These are phyloP conservation scores for Lampropteryx suffumata DNA, from an alignment of 2,888 invertebrate species.

Conservation along the genomic window DNA sequence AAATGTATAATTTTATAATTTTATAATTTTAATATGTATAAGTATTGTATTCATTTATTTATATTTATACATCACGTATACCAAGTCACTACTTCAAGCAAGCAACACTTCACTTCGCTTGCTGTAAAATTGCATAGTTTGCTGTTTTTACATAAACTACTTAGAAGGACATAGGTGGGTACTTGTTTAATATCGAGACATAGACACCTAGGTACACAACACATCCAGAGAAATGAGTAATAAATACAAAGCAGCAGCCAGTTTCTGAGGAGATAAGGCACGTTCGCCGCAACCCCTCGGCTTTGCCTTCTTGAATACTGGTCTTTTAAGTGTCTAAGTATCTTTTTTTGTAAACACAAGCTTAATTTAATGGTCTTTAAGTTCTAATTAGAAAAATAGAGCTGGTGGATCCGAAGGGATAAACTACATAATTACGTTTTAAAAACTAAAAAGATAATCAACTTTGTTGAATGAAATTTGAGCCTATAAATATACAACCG, in stretches of 20 bases:
- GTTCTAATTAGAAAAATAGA: background rate
- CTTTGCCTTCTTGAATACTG: slow-evolving; percentile 45
- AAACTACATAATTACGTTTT: too few species aligned
- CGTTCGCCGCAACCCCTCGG: slow-evolving; percentile 37
- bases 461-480: too few species aligned
- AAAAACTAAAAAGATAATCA: too few species aligned
- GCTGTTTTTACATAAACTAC: too few species aligned
- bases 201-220: slow-evolving; percentile 13
- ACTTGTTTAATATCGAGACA: background rate
- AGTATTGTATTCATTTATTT: too few species aligned
- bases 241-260: slow-evolving; percentile 38
- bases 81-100: background rate
- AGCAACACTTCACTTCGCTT: too few species aligned
- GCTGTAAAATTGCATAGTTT: too few species aligned
- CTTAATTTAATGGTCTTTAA: background rate
- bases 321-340: slow-evolving; percentile 40
- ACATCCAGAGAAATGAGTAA: slow-evolving; percentile 42
- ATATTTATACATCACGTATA: too few species aligned
- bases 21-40: too few species aligned
- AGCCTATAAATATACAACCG: too few species aligned
- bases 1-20: too few species aligned
- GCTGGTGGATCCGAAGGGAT: background rate
- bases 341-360: slow-evolving; percentile 34
- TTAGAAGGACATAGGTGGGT: too few species aligned
- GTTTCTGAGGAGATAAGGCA: slow-evolving; percentile 51